These are phyloP conservation scores for Dolichomitus sp. DNA, from an alignment of 2,888 invertebrate genomes.

Conservation along the genomic window DNA sequence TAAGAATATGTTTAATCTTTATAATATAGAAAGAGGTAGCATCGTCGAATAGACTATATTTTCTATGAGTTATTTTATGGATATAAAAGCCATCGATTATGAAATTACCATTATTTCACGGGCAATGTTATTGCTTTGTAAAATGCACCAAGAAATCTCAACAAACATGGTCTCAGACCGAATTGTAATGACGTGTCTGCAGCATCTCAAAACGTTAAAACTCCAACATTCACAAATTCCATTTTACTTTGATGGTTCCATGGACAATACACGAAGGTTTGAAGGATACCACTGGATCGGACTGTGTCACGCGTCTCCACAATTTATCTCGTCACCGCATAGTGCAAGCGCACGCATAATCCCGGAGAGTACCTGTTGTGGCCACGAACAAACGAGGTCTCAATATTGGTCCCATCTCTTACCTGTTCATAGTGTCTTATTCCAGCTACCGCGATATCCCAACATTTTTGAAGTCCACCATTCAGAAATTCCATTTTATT, in stretches of 20 bases:
- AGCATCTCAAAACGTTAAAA: not conserved
- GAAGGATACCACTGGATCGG: constrained; percentile 17
- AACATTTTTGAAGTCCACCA: no score
- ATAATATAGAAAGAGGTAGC: no score
- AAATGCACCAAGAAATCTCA: no score
- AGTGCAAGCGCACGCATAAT: constrained; percentile 33
- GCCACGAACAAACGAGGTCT: constrained; percentile 54
- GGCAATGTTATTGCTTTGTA: no score
- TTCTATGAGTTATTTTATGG: no score
- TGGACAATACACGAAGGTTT: constrained; percentile 35
- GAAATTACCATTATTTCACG: no score
- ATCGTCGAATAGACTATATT: no score
- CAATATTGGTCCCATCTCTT: not conserved
- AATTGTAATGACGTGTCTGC: no score
- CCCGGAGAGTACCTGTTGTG: constrained; percentile 57
- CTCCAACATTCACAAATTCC: not conserved
- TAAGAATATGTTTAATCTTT: no score
- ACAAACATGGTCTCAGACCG: no score
- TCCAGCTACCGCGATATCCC: not conserved
- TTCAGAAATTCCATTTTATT: not conserved
- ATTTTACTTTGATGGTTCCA: not conserved
- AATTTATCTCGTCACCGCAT: constrained; percentile 52
- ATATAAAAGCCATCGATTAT: no score
- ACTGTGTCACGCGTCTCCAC: constrained; percentile 24
- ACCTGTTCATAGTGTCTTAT: not conserved